Base-by-base conservation (phyloP, 2,888 invertebrate genomes). In the Thalpophila matura region DNA sequence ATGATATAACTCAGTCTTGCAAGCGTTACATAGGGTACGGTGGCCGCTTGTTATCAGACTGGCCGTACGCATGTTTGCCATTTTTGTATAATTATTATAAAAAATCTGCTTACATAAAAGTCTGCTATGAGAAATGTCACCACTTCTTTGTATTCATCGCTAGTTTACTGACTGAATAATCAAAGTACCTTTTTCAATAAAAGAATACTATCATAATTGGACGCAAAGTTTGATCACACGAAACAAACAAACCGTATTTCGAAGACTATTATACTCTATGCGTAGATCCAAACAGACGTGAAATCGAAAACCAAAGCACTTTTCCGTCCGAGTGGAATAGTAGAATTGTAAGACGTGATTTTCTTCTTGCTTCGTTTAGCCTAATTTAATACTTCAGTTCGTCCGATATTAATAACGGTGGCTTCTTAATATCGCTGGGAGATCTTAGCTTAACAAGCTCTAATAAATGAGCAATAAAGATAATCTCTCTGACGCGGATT, bases 251-350 rank as follows among this genome's bases (percentile, higher is more conserved):
- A 56, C 20, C 38, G 18, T 61, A 55, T 51, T 29, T 50, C 59
- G 22, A 33, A 50, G 24, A 26, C 22, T 47, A 64, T 63, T 57
- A 50, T 49, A 54, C 40, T 62, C 51, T 45, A 51, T 63, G 47
- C 43, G 49, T 60, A 58, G 43, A 74, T 45, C 49, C 65, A 76
- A 74, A 75, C 72, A 74, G 72, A 76, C 79, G 76, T 70, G 71
- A 77, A 81, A 83, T 80, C 54, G 77, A 77, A 82, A 62, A 74
- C 77, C 66, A 59, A 77, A 79, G 59, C 68, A 77, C 61, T 83
- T 81, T 78, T 79, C 73, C 76, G 63, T 71, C 53, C 61, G 63
- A 82, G 59, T 71, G 65, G 55, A 74, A 60, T 58, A 74, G 45
- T 75, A 79, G 51, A 65, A 70, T 62, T 33, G 35, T 57, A 55